Evolutionary conservation across 2,113 vertebrate species (phyloP).

Genomic region (Telmatochromis brichardi): DNA sequence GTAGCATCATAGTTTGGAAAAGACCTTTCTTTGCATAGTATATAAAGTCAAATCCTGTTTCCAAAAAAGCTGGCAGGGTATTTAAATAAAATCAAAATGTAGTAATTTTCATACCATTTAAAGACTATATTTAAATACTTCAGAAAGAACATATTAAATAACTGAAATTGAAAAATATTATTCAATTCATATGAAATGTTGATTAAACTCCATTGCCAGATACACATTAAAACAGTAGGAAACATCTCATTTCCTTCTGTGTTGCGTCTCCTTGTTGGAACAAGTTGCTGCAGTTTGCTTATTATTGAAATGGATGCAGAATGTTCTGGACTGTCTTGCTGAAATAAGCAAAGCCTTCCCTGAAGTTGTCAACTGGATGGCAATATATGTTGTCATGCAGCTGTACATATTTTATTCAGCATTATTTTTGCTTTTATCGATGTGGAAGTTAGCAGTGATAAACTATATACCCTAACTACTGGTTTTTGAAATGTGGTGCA

Average conservation of each 20-base stretch:
- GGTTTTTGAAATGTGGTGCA: neutral
- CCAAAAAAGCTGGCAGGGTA: neutral
- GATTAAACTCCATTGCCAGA: accelerated
- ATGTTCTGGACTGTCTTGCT: neutral
- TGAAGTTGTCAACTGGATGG: neutral
- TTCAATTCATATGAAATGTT: neutral
- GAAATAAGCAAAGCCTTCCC: neutral
- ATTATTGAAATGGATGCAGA: neutral
- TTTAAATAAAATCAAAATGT: neutral
- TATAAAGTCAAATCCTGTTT: neutral
- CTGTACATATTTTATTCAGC: neutral
- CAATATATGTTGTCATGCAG: neutral
- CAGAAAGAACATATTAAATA: neutral
- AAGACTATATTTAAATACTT: neutral
- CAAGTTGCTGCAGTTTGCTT: neutral
- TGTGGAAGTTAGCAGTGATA: neutral
- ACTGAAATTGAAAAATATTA: neutral
- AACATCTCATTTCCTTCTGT: neutral
- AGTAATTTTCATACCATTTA: neutral
- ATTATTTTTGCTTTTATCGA: accelerated
- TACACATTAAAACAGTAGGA: neutral
- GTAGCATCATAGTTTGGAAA: neutral
- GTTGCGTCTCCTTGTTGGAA: neutral
- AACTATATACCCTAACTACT: neutral
- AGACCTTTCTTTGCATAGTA: neutral